Conservation (phyloP, 1,140 invertebrate genomes). For the Drosophila littoralis region DNA sequence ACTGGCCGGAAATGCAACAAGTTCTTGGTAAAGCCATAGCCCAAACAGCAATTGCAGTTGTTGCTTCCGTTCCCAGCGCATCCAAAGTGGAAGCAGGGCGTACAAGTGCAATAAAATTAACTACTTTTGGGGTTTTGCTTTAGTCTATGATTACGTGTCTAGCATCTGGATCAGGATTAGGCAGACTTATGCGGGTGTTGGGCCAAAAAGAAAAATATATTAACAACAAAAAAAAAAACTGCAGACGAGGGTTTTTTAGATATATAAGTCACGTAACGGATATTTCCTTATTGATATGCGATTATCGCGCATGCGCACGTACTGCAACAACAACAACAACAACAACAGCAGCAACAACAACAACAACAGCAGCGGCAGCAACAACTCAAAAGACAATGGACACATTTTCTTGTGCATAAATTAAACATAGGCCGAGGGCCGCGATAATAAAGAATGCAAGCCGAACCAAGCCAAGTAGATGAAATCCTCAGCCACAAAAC, state of each 20-base stretch:
- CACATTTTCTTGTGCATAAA: constrained; percentile 75
- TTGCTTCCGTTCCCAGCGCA: constrained; percentile 49
- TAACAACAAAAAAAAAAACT: constrained; percentile 9
- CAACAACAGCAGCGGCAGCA: constrained; percentile 1
- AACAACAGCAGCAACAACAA: constrained; percentile 1
- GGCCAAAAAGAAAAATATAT: constrained; percentile 2
- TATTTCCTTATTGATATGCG: constrained; percentile 84
- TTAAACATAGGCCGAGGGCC: constrained; percentile 57
- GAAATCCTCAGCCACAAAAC: constrained; percentile 44
- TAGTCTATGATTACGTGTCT: constrained; percentile 48
- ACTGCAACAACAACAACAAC: constrained; percentile 48
- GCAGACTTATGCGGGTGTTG: constrained; percentile 48
- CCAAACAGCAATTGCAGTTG: constrained; percentile 1
- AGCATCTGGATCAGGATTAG: constrained; percentile 61
- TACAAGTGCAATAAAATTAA: constrained; percentile 62
- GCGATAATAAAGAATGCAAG: constrained; percentile 53
- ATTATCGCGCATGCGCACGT: constrained; percentile 81
- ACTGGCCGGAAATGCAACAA: constrained; percentile 45
- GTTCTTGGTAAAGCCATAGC: constrained; percentile 60
- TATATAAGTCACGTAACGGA: constrained; percentile 84
- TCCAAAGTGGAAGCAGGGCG: constrained; percentile 3
- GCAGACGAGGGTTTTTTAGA: constrained; percentile 59
- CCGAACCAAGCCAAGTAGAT: constrained; percentile 15
- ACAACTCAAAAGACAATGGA: constrained; percentile 63
- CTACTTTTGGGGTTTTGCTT: constrained; percentile 57